A percentile compares a stretch with the other conserved stretches of the same genome.
These are phyloP conservation scores for Vultur gryphus DNA, from an alignment of 2,797 vertebrate species.

Conservation along the genomic window DNA sequence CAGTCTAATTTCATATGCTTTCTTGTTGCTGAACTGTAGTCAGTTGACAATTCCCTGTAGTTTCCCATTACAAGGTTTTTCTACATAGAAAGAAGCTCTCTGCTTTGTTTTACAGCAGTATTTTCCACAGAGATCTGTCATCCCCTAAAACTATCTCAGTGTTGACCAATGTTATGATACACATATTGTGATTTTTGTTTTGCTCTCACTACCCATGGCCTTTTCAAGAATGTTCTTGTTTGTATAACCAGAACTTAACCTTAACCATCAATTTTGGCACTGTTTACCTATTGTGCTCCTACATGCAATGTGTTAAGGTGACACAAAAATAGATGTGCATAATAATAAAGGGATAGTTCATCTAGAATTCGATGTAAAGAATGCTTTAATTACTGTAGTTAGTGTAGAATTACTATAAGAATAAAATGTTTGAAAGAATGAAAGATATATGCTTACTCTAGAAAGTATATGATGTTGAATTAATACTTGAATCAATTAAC, in stretches of 20 bases:
- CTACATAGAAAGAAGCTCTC: neutral
- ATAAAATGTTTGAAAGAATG: neutral
- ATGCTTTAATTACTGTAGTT: neutral
- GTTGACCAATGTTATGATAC: neutral
- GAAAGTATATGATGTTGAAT: neutral
- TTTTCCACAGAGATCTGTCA: neutral
- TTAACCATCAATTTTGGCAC: neutral
- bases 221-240: neutral
- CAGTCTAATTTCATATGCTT: neutral
- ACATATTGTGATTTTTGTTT: neutral
- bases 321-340: neutral
- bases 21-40: neutral
- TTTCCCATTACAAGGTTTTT: neutral
- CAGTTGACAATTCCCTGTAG: neutral
- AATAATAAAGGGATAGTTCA: neutral
- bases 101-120: neutral
- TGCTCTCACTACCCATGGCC: neutral
- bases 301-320: neutral
- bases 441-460: neutral
- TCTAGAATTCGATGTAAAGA: neutral
- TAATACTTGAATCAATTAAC: slow-evolving; percentile 9
- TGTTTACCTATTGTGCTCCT: neutral
- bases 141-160: neutral
- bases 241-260: neutral
- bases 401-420: neutral